A percentile compares a stretch with the other conserved stretches of the same genome.
phyloP scores from a whole-genome alignment of 1,140 invertebrate genomes.

The Elymnias hypermnestra region DNA sequence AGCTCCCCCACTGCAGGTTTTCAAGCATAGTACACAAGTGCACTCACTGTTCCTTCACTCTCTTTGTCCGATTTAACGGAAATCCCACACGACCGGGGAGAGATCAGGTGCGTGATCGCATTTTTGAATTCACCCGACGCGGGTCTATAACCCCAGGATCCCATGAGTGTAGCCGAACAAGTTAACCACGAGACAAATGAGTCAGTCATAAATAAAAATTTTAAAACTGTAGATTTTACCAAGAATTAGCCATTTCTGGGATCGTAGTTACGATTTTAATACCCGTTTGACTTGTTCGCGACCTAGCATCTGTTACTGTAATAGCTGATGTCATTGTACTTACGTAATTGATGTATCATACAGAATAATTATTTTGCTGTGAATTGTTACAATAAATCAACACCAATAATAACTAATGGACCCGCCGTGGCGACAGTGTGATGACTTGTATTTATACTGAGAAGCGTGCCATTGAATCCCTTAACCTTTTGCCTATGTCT shows the following conservation, averaged over 20 bases:
- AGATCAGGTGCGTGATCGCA: too few relatives aligned
- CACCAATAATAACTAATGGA: slow-evolving; percentile 12
- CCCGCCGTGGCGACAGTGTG: not conserved
- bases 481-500: not conserved
- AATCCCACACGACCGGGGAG: too few relatives aligned
- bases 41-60: too few relatives aligned
- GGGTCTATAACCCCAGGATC: too few relatives aligned
- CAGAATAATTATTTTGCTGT: slow-evolving; percentile 21
- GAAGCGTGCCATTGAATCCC: slow-evolving; percentile 1
- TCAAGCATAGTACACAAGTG: too few relatives aligned
- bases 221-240: not conserved
- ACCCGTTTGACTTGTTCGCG: slow-evolving; percentile 13
- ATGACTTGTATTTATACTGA: not conserved
- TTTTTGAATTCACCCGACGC: too few relatives aligned
- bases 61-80: too few relatives aligned
- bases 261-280: not conserved
- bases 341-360: slow-evolving; percentile 28
- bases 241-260: not conserved
- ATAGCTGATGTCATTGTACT: slow-evolving; percentile 28
- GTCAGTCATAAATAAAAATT: too few relatives aligned
- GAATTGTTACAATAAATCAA: slow-evolving; percentile 25
- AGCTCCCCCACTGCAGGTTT: too few relatives aligned
- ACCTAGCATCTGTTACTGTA: slow-evolving; percentile 17
- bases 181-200: too few relatives aligned
- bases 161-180: too few relatives aligned